Percentiles rank a stretch among this genome's conserved stretches.
These are phyloP conservation scores for Chiridota heheva DNA, from an alignment of 35 echinoderm and acorn worm genomes.

Conservation along the genomic window DNA sequence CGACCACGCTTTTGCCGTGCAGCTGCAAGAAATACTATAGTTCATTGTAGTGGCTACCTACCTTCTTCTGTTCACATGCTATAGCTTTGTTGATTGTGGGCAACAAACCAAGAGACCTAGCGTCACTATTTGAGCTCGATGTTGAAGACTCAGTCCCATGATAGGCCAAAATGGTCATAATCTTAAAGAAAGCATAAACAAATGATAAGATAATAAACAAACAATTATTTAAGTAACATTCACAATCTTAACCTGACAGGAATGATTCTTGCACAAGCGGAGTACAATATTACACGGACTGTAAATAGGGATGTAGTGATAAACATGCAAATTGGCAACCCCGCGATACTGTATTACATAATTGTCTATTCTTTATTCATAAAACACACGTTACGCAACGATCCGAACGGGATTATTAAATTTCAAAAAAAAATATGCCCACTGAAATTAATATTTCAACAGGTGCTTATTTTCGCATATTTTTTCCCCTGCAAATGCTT, in stretches of 20 bases:
- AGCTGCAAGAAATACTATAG: no score
- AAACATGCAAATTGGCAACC: no score
- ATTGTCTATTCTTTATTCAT: no score
- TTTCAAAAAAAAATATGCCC: no score
- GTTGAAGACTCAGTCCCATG: background rate
- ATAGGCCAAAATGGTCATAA: slow-evolving; percentile 43
- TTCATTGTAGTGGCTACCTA: slow-evolving; percentile 2
- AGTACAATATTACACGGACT: background rate
- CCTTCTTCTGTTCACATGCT: slow-evolving; percentile 52
- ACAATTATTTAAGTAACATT: background rate
- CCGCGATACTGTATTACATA: no score
- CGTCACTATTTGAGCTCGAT: background rate
- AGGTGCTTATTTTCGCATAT: no score
- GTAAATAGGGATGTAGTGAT: background rate
- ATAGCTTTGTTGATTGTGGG: slow-evolving; percentile 56
- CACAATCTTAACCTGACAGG: slow-evolving; percentile 14
- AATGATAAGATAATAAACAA: background rate
- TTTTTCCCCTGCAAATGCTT: no score
- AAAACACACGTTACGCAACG: no score
- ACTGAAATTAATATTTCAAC: no score
- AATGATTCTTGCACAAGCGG: background rate
- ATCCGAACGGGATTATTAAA: no score
- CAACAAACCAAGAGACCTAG: slow-evolving; percentile 2
- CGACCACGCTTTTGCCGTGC: no score
- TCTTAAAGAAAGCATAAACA: slow-evolving; percentile 11